Base-by-base conservation (phyloP, 2,113 vertebrate genomes). In the Phaethon lepturus region DNA sequence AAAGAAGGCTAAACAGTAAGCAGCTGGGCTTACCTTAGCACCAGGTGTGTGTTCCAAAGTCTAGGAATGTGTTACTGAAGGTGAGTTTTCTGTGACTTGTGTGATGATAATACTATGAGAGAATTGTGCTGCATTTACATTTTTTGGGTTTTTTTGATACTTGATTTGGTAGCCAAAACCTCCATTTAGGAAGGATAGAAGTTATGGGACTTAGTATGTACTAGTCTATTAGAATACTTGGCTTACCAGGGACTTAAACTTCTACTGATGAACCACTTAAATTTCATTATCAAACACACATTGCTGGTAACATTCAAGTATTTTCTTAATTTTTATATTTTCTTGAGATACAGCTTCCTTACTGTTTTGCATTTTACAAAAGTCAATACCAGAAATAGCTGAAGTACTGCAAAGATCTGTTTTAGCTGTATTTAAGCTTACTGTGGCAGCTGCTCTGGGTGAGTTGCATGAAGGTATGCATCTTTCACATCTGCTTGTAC, bases 201-300 rank as follows among this genome's bases (percentile, higher is more conserved):
- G 19, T 74, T 53, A 28, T 2, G 58, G 33, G 11, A 35, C 10
- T 52, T 35, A 0, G 0, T 29, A 9, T 9, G 5, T 44, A 7
- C 38, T 22, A 8, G 5, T 52, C 12, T 76, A 0, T 58, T 6
- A 16, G 11, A 69, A 31, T 31, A 22, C 6, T 81, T 89, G 26
- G 23, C 5, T 83, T 76, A 47, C 35, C 29, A 33, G 15, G 6
- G 53, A 13, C 6, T 50, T 44, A 76, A 19, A 7, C 9, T 74
- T 53, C 29, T 58, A 1, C 56, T 1, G 3, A 20, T 52, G 13
- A 73, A 26, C 66, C 18, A 10, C 58, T 78, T 50, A 38, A 50
- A 72, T 75, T 28, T 38, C 28, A 4, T 13, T 25, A 35, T 76
- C 25, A 69, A n/a, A 64, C 0, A 4, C 9, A 2, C 0, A 0